These are phyloP conservation scores for Alentia gelatinosa DNA, from an alignment of 2,888 invertebrate genomes.

Conservation along the genomic window DNA sequence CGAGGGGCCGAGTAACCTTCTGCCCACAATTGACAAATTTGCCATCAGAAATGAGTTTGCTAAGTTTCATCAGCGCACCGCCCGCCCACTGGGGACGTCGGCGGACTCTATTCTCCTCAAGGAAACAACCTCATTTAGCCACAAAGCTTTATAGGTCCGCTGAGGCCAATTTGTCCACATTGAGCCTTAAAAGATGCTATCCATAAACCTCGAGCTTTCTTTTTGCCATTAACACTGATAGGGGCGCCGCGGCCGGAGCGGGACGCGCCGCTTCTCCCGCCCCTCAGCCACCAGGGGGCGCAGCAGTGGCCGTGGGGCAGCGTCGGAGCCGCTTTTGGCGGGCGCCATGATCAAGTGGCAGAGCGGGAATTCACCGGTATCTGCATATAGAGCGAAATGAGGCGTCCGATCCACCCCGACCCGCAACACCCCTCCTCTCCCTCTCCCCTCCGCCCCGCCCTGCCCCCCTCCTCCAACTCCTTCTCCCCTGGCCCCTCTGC, in stretches of 20 bases:
- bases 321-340: not conserved
- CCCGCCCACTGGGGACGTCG: slow-evolving; percentile 8
- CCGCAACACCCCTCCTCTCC: not conserved
- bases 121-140: slow-evolving; percentile 53
- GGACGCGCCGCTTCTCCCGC: not conserved
- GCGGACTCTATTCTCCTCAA: slow-evolving; percentile 49
- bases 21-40: slow-evolving; percentile 54
- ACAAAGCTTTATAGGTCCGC: slow-evolving; percentile 53
- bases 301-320: not conserved
- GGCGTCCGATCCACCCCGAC: slow-evolving; percentile 26
- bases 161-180: slow-evolving; percentile 50
- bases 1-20: slow-evolving; percentile 43
- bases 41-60: slow-evolving; percentile 54
- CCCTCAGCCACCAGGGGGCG: not conserved
- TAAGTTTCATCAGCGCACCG: slow-evolving; percentile 43
- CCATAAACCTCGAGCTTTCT: slow-evolving; percentile 47
- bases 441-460: not conserved
- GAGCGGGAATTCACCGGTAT: slow-evolving; percentile 39
- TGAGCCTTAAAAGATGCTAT: slow-evolving; percentile 54
- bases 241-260: not conserved
- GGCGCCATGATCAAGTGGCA: slow-evolving; percentile 46
- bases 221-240: slow-evolving; percentile 54
- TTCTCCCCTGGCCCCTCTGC: not conserved
- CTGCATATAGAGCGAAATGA: slow-evolving; percentile 53
- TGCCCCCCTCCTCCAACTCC: not conserved